Base-by-base conservation (phyloP, 2,888 invertebrate species). In the Sepioteuthis lessoniana region DNA sequence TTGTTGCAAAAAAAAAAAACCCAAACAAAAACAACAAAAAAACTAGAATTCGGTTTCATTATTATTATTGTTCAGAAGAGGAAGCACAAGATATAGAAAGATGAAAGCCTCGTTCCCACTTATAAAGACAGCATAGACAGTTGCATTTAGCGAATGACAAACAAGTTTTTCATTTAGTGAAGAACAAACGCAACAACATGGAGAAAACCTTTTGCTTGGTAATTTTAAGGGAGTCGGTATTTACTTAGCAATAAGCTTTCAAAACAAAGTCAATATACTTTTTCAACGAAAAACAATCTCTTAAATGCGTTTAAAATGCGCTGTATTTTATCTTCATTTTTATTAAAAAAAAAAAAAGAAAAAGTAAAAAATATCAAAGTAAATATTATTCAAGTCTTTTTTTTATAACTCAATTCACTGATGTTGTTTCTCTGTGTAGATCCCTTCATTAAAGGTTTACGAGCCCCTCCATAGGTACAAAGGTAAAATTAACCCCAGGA, bases 231-330 rank as follows among this genome's bases (percentile, higher is more conserved):
- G 76, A n/a, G 76, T n/a, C 35, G 13, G 16, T 76, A 35, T 76
- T 76, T 76, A n/a, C 76, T 76, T 10, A 76, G n/a, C n/a, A 76
- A 76, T n/a, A n/a, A 31, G 76, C n/a, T 76, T 76, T 76, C 76
- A 76, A 76, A 76, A 76, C 76, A 55, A 55, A 76, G 76, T 76
- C 76, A 76, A 76, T 76, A 76, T n/a, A n/a, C n/a, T 35, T 76
- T n/a, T n/a, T 35, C n/a, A 13, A 16, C n/a, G 76, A 76, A 76
- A n/a, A 76, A 76, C n/a, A 76, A 76, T 76, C n/a, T 35, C 35
- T 76, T 76, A n/a, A 76, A 76, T 35, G 76, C 76, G n/a, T n/a
- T 76, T 76, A 35, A 76, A 76, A 76, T 16, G 76, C 16, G 21
- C 21, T 55, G 25, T n/a, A 10, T n/a, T 76, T 76, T 60, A 8